phyloP scores from a whole-genome alignment of 2,888 invertebrate species.

The Anticlea derivata region DNA sequence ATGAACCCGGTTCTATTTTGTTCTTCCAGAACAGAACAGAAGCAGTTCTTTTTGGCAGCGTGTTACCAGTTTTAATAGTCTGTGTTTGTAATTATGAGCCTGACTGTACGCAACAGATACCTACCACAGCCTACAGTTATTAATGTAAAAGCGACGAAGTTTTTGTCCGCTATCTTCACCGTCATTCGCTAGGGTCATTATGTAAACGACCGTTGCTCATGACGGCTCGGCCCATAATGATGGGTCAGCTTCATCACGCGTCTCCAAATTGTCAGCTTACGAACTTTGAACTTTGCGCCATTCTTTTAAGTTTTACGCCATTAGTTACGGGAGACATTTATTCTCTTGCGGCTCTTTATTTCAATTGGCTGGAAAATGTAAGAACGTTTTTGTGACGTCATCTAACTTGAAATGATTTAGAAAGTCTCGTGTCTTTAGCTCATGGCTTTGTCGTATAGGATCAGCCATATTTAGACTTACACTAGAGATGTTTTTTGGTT shows the following conservation, averaged over 20 bases:
- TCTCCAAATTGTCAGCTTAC: constrained; percentile 51
- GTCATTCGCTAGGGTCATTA: constrained; percentile 59
- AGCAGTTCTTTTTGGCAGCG: too few species aligned
- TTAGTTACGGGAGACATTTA: constrained; percentile 18
- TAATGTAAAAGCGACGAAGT: constrained; percentile 47
- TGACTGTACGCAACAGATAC: constrained; percentile 1
- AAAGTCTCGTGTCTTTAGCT: background rate
- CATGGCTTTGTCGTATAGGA: background rate
- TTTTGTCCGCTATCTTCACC: constrained; percentile 49
- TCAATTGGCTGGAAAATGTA: background rate
- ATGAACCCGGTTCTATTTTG: too few species aligned
- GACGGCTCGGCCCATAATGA: constrained; percentile 47
- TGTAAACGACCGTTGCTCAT: constrained; percentile 54
- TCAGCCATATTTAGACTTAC: background rate
- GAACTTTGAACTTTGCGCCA: constrained; percentile 51
- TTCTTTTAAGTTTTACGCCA: constrained; percentile 15
- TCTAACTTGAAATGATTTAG: background rate
- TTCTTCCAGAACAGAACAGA: too few species aligned
- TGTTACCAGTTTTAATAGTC: too few species aligned
- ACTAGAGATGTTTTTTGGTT: too few species aligned
- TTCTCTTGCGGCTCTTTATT: constrained; percentile 5
- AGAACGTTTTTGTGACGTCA: background rate
- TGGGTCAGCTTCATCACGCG: constrained; percentile 54
- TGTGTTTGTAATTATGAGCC: too few species aligned
- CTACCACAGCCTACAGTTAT: constrained; percentile 19